Evolutionary conservation across 2,888 invertebrate species (phyloP), one percentile per base, ranked within the genome.

Genomic region (Onthophagus sagittarius): DNA sequence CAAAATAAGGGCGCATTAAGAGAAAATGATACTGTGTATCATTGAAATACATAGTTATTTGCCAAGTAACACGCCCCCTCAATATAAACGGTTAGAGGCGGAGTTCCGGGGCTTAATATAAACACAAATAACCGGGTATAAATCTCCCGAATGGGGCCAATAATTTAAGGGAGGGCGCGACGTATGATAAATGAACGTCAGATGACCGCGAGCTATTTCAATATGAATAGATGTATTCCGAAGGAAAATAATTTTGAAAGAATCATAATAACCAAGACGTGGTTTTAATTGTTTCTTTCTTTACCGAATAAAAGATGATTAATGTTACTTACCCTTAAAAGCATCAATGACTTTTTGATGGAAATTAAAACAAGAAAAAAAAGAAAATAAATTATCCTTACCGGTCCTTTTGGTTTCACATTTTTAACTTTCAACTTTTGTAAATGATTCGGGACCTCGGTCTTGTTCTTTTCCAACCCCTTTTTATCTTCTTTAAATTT

Each of bases 401-500:
- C 82, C 77, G 78, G 71, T 72, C 77, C 75, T 64, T 76, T 77
- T 4, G 76, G 70, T 53, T 78, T 79, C n/a, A 90, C 82, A 70
- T 84, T 85, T 81, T 89, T 93, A 0, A 92, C 90, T 78, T 90
- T 86, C 71, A 94, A 84, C 76, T 88, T 88, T 82, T 93, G 92
- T 82, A 93, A 83, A 83, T 94, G 93, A 84, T 93, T 94, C 0
- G 93, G 93, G 3, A 92, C 70, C 6, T 64, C 73, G 5, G 32
- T 62, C 31, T 64, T 70, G 23, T 67, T 71, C 13, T 15, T 31
- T n/a, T 15, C 23, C 13, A 63, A 53, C 62, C 23, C 67, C 53
- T 77, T 75, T 31, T 75, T 71, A 23, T 65, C 71, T 6, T 70
- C 32, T 31, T 74, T 73, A 6, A n/a, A 73, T 53, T 64, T 71